Conservation (phyloP, 2,113 vertebrate species). For the Scomber japonicus region DNA sequence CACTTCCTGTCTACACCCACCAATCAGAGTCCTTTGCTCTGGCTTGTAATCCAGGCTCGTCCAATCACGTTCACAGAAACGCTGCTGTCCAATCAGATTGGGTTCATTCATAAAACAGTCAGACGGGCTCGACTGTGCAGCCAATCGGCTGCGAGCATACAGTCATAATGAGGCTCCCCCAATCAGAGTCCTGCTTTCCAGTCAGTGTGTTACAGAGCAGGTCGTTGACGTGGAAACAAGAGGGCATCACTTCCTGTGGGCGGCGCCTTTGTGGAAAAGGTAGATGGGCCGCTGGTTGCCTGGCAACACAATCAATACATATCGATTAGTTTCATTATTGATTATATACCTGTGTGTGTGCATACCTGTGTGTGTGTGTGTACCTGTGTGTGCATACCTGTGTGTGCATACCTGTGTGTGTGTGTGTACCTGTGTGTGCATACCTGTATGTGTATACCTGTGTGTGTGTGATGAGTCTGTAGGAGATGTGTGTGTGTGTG, state of each 20-base stretch:
- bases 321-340: not conserved
- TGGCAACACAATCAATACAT: slow-evolving; percentile 53
- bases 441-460: not conserved
- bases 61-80: not conserved
- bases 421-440: not conserved
- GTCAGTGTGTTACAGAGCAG: not conserved
- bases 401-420: not conserved
- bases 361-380: not conserved
- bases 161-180: not conserved
- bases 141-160: slow-evolving; percentile 15
- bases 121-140: not conserved
- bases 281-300: slow-evolving; percentile 88
- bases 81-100: slow-evolving; percentile 4
- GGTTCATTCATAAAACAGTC: not conserved
- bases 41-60: not conserved
- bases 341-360: not conserved
- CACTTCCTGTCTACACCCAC: slow-evolving; percentile 19
- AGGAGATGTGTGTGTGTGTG: too few relatives aligned
- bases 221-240: not conserved
- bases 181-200: not conserved
- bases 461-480: not conserved
- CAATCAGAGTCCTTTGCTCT: slow-evolving; percentile 9
- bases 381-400: not conserved
- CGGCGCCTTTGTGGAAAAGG: slow-evolving; percentile 87
- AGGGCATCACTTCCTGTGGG: slow-evolving; percentile 73